Conservation (phyloP, 92 coral and sea anemone species). For the Epizoanthus scotinus region DNA sequence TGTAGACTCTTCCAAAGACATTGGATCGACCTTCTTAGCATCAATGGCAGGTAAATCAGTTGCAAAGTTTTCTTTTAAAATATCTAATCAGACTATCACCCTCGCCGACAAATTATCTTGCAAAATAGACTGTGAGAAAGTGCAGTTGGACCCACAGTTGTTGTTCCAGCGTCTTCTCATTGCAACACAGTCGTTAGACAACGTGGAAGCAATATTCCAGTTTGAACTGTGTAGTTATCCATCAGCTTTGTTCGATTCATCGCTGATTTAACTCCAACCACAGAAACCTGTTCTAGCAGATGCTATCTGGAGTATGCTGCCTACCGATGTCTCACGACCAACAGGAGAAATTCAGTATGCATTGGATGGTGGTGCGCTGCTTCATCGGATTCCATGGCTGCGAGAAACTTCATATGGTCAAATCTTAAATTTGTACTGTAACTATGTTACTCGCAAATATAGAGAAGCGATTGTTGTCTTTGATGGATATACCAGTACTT, state of each 20-base stretch:
- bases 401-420: not conserved
- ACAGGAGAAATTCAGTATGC: not conserved
- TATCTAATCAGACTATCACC: conserved; percentile 39
- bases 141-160: conserved; percentile 53
- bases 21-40: conserved; percentile 20
- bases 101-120: conserved; percentile 35
- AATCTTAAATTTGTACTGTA: no score
- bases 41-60: conserved; percentile 40
- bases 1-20: no score
- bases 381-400: conserved; percentile 39
- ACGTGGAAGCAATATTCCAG: conserved; percentile 19
- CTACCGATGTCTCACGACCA: conserved; percentile 38
- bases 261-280: conserved; percentile 17
- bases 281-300: no score
- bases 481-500: conserved; percentile 21
- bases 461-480: no score
- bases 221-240: conserved; percentile 47
- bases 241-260: conserved; percentile 46
- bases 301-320: not conserved
- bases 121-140: conserved; percentile 37
- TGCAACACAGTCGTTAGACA: conserved; percentile 35
- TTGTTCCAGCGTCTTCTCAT: conserved; percentile 36
- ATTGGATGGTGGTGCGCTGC: conserved; percentile 51
- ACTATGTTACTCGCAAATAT: conserved; percentile 9
- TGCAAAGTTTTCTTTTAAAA: conserved; percentile 25